Conservation (phyloP, 2,113 vertebrate species). For the Ellobius talpinus region DNA sequence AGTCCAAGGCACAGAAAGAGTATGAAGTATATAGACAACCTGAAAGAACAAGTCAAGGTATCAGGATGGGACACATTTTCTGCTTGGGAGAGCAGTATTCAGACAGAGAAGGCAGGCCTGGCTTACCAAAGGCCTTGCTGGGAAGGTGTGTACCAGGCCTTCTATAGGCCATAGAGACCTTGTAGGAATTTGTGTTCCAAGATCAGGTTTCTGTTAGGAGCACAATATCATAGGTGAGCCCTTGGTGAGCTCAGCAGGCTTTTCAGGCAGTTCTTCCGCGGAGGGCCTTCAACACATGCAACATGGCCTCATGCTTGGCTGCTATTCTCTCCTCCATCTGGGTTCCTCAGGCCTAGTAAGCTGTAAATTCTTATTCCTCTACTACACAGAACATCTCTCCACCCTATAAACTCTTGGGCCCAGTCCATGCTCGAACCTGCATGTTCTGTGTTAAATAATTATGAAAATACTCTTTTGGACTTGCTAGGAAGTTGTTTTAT, state of each 20-base stretch:
- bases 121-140: not conserved
- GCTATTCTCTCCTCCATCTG: not conserved
- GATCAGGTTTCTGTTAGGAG: not conserved
- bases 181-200: not conserved
- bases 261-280: not conserved
- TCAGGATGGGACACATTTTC: not conserved
- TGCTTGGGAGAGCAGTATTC: not conserved
- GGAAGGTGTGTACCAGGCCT: not conserved
- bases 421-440: not conserved
- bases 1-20: not conserved
- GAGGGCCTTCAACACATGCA: rapidly evolving
- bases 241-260: not conserved
- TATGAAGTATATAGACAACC: not conserved
- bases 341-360: not conserved
- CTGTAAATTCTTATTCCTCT: not conserved
- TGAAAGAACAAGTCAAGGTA: not conserved
- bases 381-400: not conserved
- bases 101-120: not conserved
- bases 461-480: not conserved
- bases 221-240: not conserved
- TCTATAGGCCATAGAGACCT: not conserved
- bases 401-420: not conserved
- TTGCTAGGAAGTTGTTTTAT: slow-evolving; percentile 8
- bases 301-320: not conserved
- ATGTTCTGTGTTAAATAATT: not conserved